A percentile compares a stretch with the other conserved stretches of the same genome.
Evolutionary conservation across 2,888 invertebrate genomes (phyloP).

Genomic region (Drosophila infuscata): DNA sequence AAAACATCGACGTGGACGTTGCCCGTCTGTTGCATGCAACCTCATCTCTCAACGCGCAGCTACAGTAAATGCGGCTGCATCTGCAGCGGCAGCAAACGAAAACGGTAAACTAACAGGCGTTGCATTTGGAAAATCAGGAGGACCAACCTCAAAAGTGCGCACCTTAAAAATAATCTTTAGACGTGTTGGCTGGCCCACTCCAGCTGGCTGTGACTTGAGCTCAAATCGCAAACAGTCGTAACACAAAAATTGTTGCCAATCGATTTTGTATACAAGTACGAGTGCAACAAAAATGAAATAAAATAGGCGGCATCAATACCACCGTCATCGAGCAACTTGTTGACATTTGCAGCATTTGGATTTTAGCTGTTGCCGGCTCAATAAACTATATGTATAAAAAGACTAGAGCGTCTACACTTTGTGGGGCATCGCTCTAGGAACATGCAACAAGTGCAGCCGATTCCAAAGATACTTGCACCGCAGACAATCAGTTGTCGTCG

Average conservation of each 20-base stretch:
- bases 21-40: constrained; percentile 75
- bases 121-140: constrained; percentile 80
- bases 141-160: constrained; percentile 82
- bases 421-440: constrained; percentile 59
- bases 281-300: constrained; percentile 49
- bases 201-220: constrained; percentile 55
- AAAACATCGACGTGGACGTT: constrained; percentile 62
- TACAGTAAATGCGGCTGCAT: constrained; percentile 23
- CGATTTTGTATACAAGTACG: constrained; percentile 62
- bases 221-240: constrained; percentile 63
- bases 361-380: constrained; percentile 53
- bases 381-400: constrained; percentile 78
- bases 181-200: constrained; percentile 71
- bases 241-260: constrained; percentile 74
- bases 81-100: constrained; percentile 46
- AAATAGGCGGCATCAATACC: constrained; percentile 70
- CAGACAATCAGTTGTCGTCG: constrained; percentile 66
- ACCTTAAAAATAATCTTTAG: constrained; percentile 80
- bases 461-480: constrained; percentile 45
- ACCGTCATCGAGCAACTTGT: constrained; percentile 68
- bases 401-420: constrained; percentile 65
- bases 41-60: constrained; percentile 68
- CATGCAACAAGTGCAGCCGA: constrained; percentile 74
- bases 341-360: constrained; percentile 73
- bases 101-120: constrained; percentile 81